A percentile compares a stretch with the other conserved stretches of the same genome.
These are phyloP conservation scores for Hydropsyche betteni DNA, from an alignment of 2,888 invertebrate genomes.

Conservation along the genomic window DNA sequence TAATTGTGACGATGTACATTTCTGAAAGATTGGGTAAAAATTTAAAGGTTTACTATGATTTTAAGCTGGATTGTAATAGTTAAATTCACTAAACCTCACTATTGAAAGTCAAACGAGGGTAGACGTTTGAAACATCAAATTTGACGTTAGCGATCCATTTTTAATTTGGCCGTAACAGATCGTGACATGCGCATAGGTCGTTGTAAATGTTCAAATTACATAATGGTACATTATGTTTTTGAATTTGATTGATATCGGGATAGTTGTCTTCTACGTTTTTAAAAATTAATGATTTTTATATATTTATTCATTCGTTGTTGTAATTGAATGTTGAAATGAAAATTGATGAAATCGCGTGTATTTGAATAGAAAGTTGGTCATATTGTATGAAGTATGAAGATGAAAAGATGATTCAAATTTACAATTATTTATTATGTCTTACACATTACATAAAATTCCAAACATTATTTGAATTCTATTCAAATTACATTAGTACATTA, in stretches of 20 bases:
- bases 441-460: slow-evolving; percentile 22
- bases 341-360: background rate
- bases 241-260: no score
- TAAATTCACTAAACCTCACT: background rate
- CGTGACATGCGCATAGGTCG: background rate
- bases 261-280: no score
- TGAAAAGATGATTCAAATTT: slow-evolving; percentile 8
- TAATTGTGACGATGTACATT: background rate
- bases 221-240: no score
- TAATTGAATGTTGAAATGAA: background rate
- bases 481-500: no score
- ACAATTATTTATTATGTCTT: slow-evolving; percentile 21
- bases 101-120: background rate
- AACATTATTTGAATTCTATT: background rate
- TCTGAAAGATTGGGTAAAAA: no score
- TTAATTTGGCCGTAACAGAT: slow-evolving; percentile 1
- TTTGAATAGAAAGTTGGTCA: background rate
- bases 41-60: no score
- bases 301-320: no score
- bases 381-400: background rate
- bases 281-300: no score
- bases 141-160: slow-evolving; percentile 9
- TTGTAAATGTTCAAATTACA: no score
- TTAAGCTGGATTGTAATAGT: background rate
- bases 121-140: slow-evolving; percentile 16